Base-by-base conservation (phyloP, 2,113 vertebrate species). In the Lepisosteus oculatus region DNA sequence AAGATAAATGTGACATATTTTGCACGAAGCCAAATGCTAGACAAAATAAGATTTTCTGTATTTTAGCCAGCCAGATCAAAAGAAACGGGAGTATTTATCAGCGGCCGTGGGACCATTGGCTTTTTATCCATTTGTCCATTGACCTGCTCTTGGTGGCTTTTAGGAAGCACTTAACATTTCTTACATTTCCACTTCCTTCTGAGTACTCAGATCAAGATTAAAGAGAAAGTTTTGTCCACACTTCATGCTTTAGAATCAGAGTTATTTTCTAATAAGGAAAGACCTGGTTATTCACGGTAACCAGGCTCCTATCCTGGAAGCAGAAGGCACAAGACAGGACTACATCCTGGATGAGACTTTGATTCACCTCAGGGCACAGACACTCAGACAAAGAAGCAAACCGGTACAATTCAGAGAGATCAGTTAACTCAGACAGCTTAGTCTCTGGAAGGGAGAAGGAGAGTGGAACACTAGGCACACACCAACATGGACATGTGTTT, bases 41-140 rank as follows among this genome's bases (percentile, higher is more conserved):
- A 74, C 73, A 78, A 78, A 42, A 56, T n/a, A 15, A 67, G 51
- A 65, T 61, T 43, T 69, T 5, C 9, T 62, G 29, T 8, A 0
- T 59, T 78, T 85, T 84, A 81, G 82, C 80, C 74, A 74, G 78
- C 86, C 80, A 83, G 81, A 15, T 51, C 73, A 82, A 84, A 85
- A 83, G 63, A 70, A 72, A 76, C 63, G 68, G 77, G 70, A 84
- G 29, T 65, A 4, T 65, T 4, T 13, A 13, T 42, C 76, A 59
- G 76, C 77, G 72, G 83, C 79, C 84, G 2, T 8, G 77, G 84
- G 84, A 79, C 83, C 81, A 80, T 42, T 66, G 64, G 72, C 78
- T 72, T 68, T 44, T 68, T 74, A 75, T 82, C 86, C 77, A 71
- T 63, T 63, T 54, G 69, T 4, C 7, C 45, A 29, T 5, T 68